Evolutionary conservation across 2,888 invertebrate species (phyloP), one percentile per base, ranked within the genome.

Genomic region (Pandemis heparana): DNA sequence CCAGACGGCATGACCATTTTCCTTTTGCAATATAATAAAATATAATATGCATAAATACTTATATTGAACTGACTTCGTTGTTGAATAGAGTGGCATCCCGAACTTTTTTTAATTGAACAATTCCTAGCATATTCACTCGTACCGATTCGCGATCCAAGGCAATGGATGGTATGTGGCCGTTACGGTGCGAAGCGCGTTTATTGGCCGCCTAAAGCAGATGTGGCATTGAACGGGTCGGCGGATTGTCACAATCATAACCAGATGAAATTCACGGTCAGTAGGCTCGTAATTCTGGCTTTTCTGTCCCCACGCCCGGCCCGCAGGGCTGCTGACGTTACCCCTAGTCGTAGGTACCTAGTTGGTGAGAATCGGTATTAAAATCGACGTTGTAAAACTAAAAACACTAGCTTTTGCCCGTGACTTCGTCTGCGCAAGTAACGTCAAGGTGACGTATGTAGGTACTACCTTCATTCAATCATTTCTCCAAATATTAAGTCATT

Each of bases 181-280:
- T 43, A 68, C 43, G 61, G 62, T 62, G 41, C n/a, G 60, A 60
- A 65, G 69, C 51, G 41, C 61, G 73, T 69, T 69, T 73, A 74
- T 74, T 74, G 74, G 74, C 59, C 69, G 69, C 69, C 63, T 64
- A 64, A 63, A 73, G 73, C 74, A 74, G 74, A 70, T 74, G 74
- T 18, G 62, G 72, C 69, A 56, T 56, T 56, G 61, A 48, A 53
- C 69, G 32, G 46, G 66, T 62, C 68, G 68, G 73, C 56, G 67
- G 69, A 65, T 69, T 74, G 74, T 74, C 69, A 74, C 74, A 74
- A 74, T 74, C 74, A 74, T 74, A 74, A 74, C 74, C 74, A 74
- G 74, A 74, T 74, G 74, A 74, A 71, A 74, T 74, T 74, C 74
- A 74, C 74, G 74, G 74, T 74, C 74, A 74, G 60, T 70, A 38